A percentile compares a stretch with the other conserved stretches of the same genome.
Conservation (phyloP, 1,140 invertebrate species). For the Orchestia grillus region DNA sequence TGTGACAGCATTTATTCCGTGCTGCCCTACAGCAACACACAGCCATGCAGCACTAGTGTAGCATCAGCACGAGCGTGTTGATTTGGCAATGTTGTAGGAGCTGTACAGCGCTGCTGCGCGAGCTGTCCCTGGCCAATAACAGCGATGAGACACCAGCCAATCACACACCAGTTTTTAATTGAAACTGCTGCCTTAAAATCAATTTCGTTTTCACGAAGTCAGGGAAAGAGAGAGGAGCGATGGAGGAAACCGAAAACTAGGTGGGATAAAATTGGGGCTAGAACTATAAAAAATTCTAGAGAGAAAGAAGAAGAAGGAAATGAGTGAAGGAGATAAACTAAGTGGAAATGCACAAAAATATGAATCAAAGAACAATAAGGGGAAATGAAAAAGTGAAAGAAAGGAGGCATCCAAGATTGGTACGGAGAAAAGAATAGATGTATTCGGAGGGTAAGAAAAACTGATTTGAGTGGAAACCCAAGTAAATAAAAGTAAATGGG, state of each 20-base stretch:
- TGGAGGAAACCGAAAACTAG: neutral
- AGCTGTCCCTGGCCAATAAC: neutral
- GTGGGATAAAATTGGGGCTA: neutral
- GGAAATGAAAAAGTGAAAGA: neutral
- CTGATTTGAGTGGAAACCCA: neutral
- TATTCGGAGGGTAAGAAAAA: neutral
- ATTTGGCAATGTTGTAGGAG: too few species aligned
- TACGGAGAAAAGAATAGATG: neutral
- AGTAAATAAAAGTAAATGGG: too few species aligned
- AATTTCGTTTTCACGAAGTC: neutral
- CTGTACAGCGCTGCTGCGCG: neutral
- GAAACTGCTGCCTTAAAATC: neutral
- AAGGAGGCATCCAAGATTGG: neutral
- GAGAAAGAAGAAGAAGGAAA: neutral
- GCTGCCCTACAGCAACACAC: neutral
- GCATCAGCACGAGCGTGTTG: too few species aligned
- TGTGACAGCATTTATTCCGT: too few species aligned
- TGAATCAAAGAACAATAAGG: neutral
- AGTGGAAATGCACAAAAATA: neutral
- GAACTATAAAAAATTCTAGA: neutral
- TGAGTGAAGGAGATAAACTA: neutral
- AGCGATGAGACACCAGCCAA: neutral
- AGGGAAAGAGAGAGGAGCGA: neutral
- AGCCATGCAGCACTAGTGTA: neutral
- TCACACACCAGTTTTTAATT: neutral